A percentile compares a stretch with the other conserved stretches of the same genome.
phyloP scores from a whole-genome alignment of 2,888 invertebrate species.

The Dendrolimus pini region DNA sequence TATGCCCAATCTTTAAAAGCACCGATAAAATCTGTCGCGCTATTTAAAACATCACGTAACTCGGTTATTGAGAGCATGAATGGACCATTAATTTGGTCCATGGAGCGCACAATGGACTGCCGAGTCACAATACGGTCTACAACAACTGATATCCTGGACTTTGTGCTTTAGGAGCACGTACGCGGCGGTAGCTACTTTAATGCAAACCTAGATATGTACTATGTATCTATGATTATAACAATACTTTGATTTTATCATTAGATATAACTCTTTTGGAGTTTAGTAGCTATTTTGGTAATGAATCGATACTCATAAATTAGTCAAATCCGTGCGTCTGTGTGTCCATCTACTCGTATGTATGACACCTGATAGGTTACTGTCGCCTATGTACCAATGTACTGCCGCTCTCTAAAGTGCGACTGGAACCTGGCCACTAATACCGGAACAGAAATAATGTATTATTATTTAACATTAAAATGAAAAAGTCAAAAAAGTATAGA shows the following conservation, averaged over 20 bases:
- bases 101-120: constrained; percentile 12
- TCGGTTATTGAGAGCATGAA: constrained; percentile 10
- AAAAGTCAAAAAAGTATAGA: no score
- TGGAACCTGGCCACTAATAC: no score
- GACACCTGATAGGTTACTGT: not conserved
- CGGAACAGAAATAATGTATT: no score
- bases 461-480: no score
- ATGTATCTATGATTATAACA: not conserved
- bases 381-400: not conserved
- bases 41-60: constrained; percentile 3
- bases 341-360: no score
- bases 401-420: no score
- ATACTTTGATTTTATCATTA: no score
- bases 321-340: no score
- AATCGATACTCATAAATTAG: no score
- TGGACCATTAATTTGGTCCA: constrained; percentile 11
- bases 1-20: not conserved
- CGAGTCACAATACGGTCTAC: constrained; percentile 8
- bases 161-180: constrained; percentile 1
- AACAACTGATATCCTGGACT: constrained; percentile 16
- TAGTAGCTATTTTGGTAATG: no score
- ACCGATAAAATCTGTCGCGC: not conserved
- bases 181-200: not conserved
- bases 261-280: no score
- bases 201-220: not conserved